Evolutionary conservation across 2,797 vertebrate genomes (phyloP).

Genomic region (Bucorvus abyssinicus): DNA sequence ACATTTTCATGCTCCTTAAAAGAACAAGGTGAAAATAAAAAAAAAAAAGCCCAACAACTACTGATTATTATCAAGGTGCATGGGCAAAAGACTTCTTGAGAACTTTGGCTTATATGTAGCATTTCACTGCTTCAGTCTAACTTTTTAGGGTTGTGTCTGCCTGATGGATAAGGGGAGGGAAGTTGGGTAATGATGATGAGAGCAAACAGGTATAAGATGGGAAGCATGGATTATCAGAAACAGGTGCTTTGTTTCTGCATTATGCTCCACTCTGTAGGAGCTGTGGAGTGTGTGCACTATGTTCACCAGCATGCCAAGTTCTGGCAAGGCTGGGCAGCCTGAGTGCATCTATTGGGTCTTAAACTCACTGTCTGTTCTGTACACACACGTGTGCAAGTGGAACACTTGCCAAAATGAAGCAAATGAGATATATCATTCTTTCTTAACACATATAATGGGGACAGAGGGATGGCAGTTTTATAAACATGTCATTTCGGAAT

Average conservation of each 20-base stretch:
- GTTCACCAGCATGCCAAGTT: neutral
- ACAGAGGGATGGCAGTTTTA: neutral
- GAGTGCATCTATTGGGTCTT: neutral
- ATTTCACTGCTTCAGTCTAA: neutral
- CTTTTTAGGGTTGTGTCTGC: neutral
- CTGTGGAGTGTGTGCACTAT: neutral
- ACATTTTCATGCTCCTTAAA: neutral
- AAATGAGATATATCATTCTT: neutral
- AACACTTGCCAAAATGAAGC: neutral
- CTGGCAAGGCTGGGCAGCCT: neutral
- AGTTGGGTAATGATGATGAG: neutral
- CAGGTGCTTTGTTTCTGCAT: neutral
- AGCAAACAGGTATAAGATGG: neutral
- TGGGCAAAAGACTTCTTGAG: neutral
- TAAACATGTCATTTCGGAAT: neutral
- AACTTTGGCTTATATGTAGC: neutral
- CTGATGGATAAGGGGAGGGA: neutral
- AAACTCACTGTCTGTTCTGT: neutral
- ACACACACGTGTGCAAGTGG: neutral
- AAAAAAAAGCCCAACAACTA: neutral
- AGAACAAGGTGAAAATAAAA: neutral
- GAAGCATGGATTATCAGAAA: neutral
- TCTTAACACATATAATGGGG: neutral
- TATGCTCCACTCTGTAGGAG: neutral
- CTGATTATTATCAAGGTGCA: neutral